Conservation (phyloP, 2,113 vertebrate species). For the Tetrao urogallus region DNA sequence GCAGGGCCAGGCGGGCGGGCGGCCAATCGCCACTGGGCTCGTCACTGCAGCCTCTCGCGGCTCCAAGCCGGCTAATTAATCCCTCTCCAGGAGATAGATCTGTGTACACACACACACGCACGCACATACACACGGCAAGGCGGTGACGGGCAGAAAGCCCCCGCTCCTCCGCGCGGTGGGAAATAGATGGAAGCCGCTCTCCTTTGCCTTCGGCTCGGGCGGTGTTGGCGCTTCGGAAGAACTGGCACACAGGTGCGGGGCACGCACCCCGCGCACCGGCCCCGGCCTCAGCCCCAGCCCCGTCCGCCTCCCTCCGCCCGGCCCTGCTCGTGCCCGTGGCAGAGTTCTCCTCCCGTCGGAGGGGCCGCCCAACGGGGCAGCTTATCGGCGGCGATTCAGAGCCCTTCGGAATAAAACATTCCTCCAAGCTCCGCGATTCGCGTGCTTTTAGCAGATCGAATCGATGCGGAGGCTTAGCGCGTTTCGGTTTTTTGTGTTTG, state of each 20-base stretch:
- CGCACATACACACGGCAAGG: conserved; percentile 80
- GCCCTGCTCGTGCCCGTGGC: conserved; percentile 14
- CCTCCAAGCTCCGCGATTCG: neutral
- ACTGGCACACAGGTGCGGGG: conserved; percentile 68
- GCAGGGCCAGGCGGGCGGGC: conserved; percentile 90
- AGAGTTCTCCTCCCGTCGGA: neutral
- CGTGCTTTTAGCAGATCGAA: neutral
- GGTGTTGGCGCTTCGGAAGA: conserved; percentile 58
- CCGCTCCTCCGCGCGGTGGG: conserved; percentile 73
- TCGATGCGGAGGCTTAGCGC: conserved; percentile 23
- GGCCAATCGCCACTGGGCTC: conserved; percentile 93
- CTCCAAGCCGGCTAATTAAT: conserved; percentile 91
- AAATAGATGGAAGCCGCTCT: conserved; percentile 61
- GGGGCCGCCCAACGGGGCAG: neutral
- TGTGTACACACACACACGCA: conserved; percentile 65
- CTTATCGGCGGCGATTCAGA: neutral
- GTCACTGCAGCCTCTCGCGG: conserved; percentile 88
- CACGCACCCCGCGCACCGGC: too few relatives aligned
- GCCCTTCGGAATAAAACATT: conserved; percentile 31
- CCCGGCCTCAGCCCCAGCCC: too few relatives aligned
- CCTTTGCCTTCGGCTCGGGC: conserved; percentile 51
- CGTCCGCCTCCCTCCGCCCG: neutral
- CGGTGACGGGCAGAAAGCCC: conserved; percentile 74
- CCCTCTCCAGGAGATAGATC: conserved; percentile 80
- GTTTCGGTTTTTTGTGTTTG: neutral